These are phyloP conservation scores for Macrocentrus cingulum DNA, from an alignment of 1,140 invertebrate genomes.

Conservation along the genomic window DNA sequence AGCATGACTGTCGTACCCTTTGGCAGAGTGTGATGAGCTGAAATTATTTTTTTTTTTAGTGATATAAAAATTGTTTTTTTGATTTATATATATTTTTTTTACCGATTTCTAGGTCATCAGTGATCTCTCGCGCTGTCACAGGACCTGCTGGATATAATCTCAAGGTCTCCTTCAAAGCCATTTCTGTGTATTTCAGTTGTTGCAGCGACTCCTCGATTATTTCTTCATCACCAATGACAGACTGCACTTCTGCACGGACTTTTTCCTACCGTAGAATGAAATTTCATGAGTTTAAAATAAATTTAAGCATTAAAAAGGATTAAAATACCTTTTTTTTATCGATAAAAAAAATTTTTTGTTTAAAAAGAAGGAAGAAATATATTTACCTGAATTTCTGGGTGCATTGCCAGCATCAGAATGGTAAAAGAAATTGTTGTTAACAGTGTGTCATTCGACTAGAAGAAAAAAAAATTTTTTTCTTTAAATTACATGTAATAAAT, in stretches of 20 bases:
- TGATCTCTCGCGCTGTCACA: neutral
- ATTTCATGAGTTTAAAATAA: too few species aligned
- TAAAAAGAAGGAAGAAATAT: too few species aligned
- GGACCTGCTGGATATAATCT: slow-evolving; percentile 8
- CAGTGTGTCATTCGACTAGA: slow-evolving; percentile 8
- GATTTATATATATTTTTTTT: too few species aligned
- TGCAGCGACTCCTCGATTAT: neutral
- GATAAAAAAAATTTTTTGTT: neutral
- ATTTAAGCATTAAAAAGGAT: too few species aligned
- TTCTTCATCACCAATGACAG: neutral
- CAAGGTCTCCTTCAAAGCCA: slow-evolving; percentile 7
- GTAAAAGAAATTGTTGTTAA: neutral
- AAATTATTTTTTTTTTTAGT: neutral
- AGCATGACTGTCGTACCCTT: slow-evolving; percentile 24
- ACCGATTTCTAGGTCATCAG: slow-evolving; percentile 6
- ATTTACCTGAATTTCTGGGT: slow-evolving; percentile 2
- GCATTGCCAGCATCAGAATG: slow-evolving; percentile 11
- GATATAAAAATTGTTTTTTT: neutral
- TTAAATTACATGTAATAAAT: too few species aligned
- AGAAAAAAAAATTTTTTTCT: neutral
- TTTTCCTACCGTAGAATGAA: neutral
- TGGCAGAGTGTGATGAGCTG: slow-evolving; percentile 24
- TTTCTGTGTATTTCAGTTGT: slow-evolving; percentile 10
- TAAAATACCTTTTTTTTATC: neutral
- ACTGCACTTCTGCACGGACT: neutral